phyloP scores from a whole-genome alignment of 2,888 invertebrate species.

The Xanthostigma xanthostigma region DNA sequence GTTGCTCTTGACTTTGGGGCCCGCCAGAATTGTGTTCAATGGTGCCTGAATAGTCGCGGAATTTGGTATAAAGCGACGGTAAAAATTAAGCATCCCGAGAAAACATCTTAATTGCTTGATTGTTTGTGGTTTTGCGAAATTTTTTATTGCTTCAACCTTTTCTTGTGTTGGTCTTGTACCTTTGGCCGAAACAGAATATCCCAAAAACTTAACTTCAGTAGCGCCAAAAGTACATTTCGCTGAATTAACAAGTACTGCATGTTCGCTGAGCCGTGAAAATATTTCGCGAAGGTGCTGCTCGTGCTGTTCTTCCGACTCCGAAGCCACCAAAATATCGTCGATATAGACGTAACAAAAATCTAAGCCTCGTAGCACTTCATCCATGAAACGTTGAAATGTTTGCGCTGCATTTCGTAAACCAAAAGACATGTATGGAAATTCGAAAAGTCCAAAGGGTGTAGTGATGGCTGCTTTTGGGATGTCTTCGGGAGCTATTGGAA shows the following conservation, averaged over 20 bases:
- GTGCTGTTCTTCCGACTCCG: slow-evolving; percentile 14
- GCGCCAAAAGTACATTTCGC: slow-evolving; percentile 20
- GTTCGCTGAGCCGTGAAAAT: slow-evolving; percentile 15
- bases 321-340: slow-evolving; percentile 18
- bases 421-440: slow-evolving; percentile 20
- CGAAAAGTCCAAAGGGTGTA: slow-evolving; percentile 21
- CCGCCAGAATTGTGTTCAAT: slow-evolving; percentile 17
- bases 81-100: slow-evolving; percentile 23
- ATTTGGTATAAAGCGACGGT: slow-evolving; percentile 20
- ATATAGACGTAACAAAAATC: slow-evolving; percentile 19
- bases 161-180: slow-evolving; percentile 20
- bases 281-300: slow-evolving; percentile 14
- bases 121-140: slow-evolving; percentile 16
- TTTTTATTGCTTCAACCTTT: slow-evolving; percentile 18
- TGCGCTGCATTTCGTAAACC: slow-evolving; percentile 26
- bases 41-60: slow-evolving; percentile 21
- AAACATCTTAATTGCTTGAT: slow-evolving; percentile 18
- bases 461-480: slow-evolving; percentile 16
- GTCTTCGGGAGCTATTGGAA: slow-evolving; percentile 20
- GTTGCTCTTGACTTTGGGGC: slow-evolving; percentile 16
- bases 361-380: slow-evolving; percentile 15
- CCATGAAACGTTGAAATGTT: slow-evolving; percentile 20
- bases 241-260: slow-evolving; percentile 18
- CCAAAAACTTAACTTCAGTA: slow-evolving; percentile 15
- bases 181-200: slow-evolving; percentile 11